Conservation (phyloP, 2,888 invertebrate genomes). For the Sthenelais limicola region DNA sequence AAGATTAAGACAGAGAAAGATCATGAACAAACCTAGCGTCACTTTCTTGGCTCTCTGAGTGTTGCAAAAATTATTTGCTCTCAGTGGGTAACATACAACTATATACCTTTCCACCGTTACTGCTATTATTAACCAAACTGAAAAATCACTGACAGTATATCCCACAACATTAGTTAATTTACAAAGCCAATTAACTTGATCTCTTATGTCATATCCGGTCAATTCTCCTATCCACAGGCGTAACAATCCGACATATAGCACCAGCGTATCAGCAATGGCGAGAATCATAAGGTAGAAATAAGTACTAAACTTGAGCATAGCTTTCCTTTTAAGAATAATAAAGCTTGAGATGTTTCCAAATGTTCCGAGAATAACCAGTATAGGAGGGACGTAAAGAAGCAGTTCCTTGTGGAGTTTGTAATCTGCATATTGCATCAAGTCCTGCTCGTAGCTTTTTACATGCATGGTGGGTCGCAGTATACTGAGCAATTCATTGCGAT, state of each 20-base stretch:
- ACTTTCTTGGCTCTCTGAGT: constrained; percentile 59
- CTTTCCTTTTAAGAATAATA: constrained; percentile 60
- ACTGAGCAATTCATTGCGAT: constrained; percentile 16
- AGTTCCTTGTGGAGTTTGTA: constrained; percentile 55
- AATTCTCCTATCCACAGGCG: constrained; percentile 64
- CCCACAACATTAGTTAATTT: constrained; percentile 59
- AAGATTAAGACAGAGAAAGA: constrained; percentile 58
- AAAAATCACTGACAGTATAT: constrained; percentile 61
- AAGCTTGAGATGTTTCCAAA: constrained; percentile 67
- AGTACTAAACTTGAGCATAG: constrained; percentile 61
- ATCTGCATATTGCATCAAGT: constrained; percentile 41
- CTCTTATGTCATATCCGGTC: constrained; percentile 56
- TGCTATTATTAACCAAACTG: constrained; percentile 68
- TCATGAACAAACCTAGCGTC: constrained; percentile 54
- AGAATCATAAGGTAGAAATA: constrained; percentile 64
- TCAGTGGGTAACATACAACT: constrained; percentile 64
- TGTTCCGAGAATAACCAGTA: constrained; percentile 63
- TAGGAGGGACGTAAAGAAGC: constrained; percentile 59
- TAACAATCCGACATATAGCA: constrained; percentile 63
- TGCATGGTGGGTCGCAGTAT: constrained; percentile 41
- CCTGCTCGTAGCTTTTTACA: constrained; percentile 44
- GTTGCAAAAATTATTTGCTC: constrained; percentile 60
- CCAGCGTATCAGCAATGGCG: constrained; percentile 62
- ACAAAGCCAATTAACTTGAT: constrained; percentile 58
- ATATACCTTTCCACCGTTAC: constrained; percentile 68